Evolutionary conservation across 2,797 vertebrate species (phyloP).

Genomic region (Eleutherodactylus coqui): DNA sequence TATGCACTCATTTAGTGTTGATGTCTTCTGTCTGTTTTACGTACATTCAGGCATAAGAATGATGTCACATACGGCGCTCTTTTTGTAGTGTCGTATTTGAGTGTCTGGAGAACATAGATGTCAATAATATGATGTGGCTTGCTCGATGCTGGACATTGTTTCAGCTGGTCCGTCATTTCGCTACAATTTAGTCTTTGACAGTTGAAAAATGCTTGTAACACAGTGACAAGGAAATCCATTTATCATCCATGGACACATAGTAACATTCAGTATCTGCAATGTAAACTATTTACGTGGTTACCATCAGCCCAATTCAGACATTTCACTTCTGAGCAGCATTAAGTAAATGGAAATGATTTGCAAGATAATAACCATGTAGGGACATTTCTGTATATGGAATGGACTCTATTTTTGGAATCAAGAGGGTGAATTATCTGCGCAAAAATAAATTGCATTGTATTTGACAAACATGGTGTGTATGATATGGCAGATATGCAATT

Average conservation of each 20-base stretch:
- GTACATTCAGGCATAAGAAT: not conserved
- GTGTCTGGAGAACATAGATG: not conserved
- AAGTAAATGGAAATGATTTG: constrained; percentile 17
- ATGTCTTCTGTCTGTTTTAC: not conserved
- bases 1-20: not conserved
- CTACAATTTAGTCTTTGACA: constrained; percentile 36
- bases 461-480: not conserved
- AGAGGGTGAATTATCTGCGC: not conserved
- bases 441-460: not conserved
- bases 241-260: constrained; percentile 23
- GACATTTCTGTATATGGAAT: not conserved
- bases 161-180: constrained; percentile 22
- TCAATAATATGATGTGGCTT: constrained; percentile 8
- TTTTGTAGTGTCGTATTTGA: not conserved
- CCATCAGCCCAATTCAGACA: constrained; percentile 1
- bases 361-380: constrained; percentile 15
- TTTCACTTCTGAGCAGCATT: not conserved
- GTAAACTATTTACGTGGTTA: not conserved
- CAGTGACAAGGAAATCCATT: constrained; percentile 36
- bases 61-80: not conserved
- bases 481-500: not conserved
- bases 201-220: constrained; percentile 30
- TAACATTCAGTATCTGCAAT: not conserved
- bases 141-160: constrained; percentile 24
- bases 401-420: constrained; percentile 2